These are phyloP conservation scores for Rhinogobius similis DNA, from an alignment of 2,113 vertebrate genomes.

Conservation along the genomic window DNA sequence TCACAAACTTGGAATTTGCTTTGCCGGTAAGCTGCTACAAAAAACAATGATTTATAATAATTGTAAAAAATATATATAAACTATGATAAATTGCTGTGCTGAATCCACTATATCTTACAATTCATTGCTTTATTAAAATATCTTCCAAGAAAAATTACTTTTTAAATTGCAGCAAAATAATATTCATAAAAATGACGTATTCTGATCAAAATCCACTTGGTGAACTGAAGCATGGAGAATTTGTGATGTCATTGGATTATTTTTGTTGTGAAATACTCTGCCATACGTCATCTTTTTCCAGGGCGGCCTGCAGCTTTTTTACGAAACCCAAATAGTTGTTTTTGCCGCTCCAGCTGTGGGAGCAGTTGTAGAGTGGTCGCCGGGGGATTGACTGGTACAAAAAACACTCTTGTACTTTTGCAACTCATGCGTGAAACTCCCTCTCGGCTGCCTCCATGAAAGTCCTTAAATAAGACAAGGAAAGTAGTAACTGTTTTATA, in stretches of 20 bases:
- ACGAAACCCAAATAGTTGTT: conserved; percentile 13
- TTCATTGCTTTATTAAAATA: no score
- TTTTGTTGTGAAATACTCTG: neutral
- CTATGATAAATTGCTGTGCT: no score
- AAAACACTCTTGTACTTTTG: conserved; percentile 34
- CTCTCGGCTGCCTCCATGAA: neutral
- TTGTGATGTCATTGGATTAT: neutral
- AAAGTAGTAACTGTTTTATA: neutral
- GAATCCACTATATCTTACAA: no score
- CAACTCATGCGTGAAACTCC: conserved; percentile 13
- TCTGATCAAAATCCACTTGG: neutral
- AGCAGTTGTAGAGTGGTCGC: conserved; percentile 24
- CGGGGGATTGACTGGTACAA: conserved; percentile 19
- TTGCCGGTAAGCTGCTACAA: no score
- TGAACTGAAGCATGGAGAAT: neutral
- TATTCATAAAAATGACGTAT: neutral
- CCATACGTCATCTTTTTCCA: neutral
- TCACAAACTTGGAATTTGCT: no score
- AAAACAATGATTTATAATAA: no score
- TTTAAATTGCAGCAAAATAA: no score
- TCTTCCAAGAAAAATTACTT: no score
- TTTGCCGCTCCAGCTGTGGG: conserved; percentile 6
- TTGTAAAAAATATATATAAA: no score
- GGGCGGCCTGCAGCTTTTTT: neutral
- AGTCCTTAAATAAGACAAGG: neutral